A percentile compares a stretch with the other conserved stretches of the same genome.
These are phyloP conservation scores for Archocentrus centrarchus DNA, from an alignment of 2,113 vertebrate species.

Conservation along the genomic window DNA sequence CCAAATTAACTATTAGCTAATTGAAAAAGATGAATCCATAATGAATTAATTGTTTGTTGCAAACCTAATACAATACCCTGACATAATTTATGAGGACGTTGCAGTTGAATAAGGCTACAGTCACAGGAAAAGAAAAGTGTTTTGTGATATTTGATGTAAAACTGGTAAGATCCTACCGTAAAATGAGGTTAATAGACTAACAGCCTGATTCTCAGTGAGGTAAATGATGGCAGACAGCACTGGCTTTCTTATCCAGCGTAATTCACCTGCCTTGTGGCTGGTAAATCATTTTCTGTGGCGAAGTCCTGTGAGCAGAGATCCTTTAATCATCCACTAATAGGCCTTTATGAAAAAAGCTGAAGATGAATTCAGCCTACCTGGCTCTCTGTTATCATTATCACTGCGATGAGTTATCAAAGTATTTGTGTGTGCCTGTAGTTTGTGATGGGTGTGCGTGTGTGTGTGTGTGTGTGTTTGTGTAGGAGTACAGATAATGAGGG, in stretches of 20 bases:
- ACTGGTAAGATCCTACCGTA: conserved; percentile 53
- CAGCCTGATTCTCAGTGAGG: conserved; percentile 65
- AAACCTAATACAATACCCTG: neutral
- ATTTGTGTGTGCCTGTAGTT: conserved; percentile 58
- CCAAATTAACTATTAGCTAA: neutral
- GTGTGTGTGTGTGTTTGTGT: conserved; percentile 35
- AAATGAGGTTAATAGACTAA: conserved; percentile 77
- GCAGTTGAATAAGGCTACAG: neutral
- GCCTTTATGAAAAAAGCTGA: conserved; percentile 78
- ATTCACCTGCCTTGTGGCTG: conserved; percentile 70
- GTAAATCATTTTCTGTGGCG: conserved; percentile 71
- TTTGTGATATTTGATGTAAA: conserved; percentile 60
- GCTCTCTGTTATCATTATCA: conserved; percentile 74
- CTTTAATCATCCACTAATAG: conserved; percentile 81
- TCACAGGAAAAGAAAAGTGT: neutral
- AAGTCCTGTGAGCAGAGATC: conserved; percentile 71
- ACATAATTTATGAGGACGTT: conserved; percentile 32
- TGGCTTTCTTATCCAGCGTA: conserved; percentile 70
- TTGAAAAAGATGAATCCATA: neutral
- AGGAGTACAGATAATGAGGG: conserved; percentile 56
- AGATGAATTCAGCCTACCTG: conserved; percentile 79
- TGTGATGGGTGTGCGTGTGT: conserved; percentile 4
- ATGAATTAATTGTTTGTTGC: conserved; percentile 29
- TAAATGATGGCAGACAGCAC: conserved; percentile 72
- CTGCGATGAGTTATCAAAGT: conserved; percentile 73